phyloP scores from a whole-genome alignment of 2,113 vertebrate genomes.

The Pithys albifrons region DNA sequence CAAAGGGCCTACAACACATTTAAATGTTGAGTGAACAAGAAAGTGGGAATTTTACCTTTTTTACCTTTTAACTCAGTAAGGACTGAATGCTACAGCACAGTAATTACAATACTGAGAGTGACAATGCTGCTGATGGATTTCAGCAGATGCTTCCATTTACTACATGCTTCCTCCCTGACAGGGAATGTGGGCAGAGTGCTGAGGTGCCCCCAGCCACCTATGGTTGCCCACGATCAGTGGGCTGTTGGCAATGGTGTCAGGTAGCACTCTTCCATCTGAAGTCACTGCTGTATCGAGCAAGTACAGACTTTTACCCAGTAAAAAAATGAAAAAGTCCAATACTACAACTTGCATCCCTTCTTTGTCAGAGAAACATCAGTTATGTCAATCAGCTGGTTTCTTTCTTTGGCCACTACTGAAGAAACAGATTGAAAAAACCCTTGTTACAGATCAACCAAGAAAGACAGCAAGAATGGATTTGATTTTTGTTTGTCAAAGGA shows the following conservation, averaged over 20 bases:
- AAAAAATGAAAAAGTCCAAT: not conserved
- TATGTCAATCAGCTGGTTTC: not conserved
- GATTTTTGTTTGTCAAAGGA: not conserved
- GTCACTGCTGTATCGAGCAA: rapidly evolving
- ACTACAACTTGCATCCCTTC: not conserved
- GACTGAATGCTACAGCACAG: not conserved
- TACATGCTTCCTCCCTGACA: rapidly evolving
- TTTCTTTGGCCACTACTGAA: not conserved
- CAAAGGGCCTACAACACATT: not conserved
- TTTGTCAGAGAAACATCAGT: not conserved
- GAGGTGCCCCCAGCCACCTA: not conserved
- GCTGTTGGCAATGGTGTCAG: not conserved
- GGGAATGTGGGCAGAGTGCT: rapidly evolving
- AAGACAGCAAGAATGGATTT: not conserved
- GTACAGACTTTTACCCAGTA: not conserved
- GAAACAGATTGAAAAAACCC: not conserved
- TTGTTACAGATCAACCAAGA: not conserved
- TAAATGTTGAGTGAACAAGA: not conserved
- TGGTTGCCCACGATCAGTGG: not conserved
- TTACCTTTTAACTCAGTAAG: not conserved
- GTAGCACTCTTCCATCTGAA: not conserved
- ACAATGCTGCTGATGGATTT: not conserved
- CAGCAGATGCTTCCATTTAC: not conserved
- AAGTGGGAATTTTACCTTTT: not conserved
- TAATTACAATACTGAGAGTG: not conserved